Percentiles rank a stretch among this genome's conserved stretches.
Conservation (phyloP, 2,113 vertebrate genomes). For the Neolamprologus sp. region DNA sequence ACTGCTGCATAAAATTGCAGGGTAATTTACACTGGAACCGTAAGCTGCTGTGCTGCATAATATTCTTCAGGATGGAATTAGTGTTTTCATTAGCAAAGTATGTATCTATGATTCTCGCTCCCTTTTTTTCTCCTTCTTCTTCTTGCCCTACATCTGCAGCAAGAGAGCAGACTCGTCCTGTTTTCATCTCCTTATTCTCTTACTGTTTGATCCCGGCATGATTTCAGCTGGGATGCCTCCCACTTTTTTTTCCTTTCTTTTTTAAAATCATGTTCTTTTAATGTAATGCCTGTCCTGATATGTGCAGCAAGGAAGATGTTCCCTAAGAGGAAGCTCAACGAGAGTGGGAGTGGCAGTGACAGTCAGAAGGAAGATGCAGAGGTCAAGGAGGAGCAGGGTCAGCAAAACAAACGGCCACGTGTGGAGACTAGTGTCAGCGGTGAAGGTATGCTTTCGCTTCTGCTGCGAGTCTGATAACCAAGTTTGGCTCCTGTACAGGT, state of each 20-base stretch:
- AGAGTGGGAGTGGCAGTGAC: conserved; percentile 24
- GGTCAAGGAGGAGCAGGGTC: conserved; percentile 34
- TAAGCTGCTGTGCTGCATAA: conserved; percentile 34
- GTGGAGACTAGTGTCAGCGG: background rate
- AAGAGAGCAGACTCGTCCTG: background rate
- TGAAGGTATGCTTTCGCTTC: conserved; percentile 19
- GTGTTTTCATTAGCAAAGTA: conserved; percentile 52
- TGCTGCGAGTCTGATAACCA: background rate
- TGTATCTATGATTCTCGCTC: background rate
- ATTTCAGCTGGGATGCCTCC: conserved; percentile 1
- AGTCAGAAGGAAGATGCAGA: conserved; percentile 21
- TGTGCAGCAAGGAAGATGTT: conserved; percentile 83
- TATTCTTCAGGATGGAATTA: conserved; percentile 42
- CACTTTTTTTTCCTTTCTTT: background rate
- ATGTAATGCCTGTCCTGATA: background rate
- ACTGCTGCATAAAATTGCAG: conserved; percentile 30
- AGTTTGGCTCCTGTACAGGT: background rate
- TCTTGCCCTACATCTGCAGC: conserved; percentile 23
- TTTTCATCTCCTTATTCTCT: conserved; percentile 22
- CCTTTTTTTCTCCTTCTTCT: background rate
- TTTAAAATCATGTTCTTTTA: background rate
- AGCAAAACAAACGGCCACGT: conserved; percentile 46
- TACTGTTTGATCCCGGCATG: conserved; percentile 11
- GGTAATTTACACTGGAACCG: conserved; percentile 26
- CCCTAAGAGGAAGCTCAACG: conserved; percentile 75